phyloP scores from a whole-genome alignment of 2,113 vertebrate species.

The Noctilio leporinus region DNA sequence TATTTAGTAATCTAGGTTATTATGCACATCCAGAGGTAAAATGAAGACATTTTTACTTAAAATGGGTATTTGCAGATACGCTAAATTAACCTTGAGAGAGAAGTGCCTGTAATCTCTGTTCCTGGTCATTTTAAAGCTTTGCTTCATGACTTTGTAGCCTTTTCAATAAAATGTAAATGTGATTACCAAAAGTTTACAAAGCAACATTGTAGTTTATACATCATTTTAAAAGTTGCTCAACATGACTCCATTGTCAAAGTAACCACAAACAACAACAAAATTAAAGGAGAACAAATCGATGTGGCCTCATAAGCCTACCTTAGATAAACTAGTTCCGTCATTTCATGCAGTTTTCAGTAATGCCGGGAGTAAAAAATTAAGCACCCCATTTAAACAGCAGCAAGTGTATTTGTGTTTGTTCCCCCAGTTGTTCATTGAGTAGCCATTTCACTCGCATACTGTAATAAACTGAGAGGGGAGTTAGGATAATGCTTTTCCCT shows the following conservation, averaged over 20 bases:
- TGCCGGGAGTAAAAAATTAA: slow-evolving; percentile 69
- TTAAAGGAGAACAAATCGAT: slow-evolving; percentile 58
- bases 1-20: background rate
- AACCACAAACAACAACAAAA: slow-evolving; percentile 39
- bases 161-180: slow-evolving; percentile 69
- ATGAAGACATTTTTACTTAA: slow-evolving; percentile 46
- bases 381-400: slow-evolving; percentile 69
- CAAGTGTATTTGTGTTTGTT: slow-evolving; percentile 58
- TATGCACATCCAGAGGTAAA: background rate
- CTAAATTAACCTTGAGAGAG: slow-evolving; percentile 75
- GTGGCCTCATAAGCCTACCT: slow-evolving; percentile 62
- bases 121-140: slow-evolving; percentile 74
- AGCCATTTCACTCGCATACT: slow-evolving; percentile 71
- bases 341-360: slow-evolving; percentile 62
- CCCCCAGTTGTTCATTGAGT: slow-evolving; percentile 73
- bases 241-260: slow-evolving; percentile 52
- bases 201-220: slow-evolving; percentile 77
- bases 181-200: slow-evolving; percentile 79
- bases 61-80: slow-evolving; percentile 33
- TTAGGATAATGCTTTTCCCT: slow-evolving; percentile 57
- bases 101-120: slow-evolving; percentile 81
- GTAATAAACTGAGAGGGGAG: slow-evolving; percentile 77
- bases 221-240: slow-evolving; percentile 60
- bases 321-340: slow-evolving; percentile 62
- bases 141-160: slow-evolving; percentile 39